A percentile compares a stretch with the other conserved stretches of the same genome.
These are phyloP conservation scores for Didymodactylos carnosus DNA, from an alignment of 2,888 invertebrate species.

Conservation along the genomic window DNA sequence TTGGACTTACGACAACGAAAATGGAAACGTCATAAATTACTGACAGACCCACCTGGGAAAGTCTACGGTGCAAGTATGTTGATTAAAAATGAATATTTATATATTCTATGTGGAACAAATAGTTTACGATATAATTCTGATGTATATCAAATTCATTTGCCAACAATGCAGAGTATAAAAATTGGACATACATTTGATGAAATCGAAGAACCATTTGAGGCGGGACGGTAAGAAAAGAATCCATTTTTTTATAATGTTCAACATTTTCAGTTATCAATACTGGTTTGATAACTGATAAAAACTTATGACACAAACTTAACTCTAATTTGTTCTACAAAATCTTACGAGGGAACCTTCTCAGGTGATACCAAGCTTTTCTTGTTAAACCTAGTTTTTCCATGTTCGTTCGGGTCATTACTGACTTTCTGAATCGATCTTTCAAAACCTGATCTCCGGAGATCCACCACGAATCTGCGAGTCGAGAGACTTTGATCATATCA, in stretches of 20 bases:
- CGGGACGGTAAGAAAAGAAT: neutral
- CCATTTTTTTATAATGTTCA: neutral
- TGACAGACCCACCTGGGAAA: neutral
- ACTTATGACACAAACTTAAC: too few species aligned
- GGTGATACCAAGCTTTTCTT: too few species aligned
- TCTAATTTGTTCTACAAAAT: too few species aligned
- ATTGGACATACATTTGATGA: conserved; percentile 4
- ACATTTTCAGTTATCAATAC: too few species aligned
- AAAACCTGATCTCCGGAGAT: too few species aligned
- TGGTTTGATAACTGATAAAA: too few species aligned
- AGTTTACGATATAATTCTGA: conserved; percentile 5
- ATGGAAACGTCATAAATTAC: conserved; percentile 6
- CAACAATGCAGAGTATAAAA: neutral
- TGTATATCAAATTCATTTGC: conserved; percentile 6
- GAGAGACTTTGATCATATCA: too few species aligned
- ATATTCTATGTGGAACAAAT: conserved; percentile 12
- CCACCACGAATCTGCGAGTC: too few species aligned
- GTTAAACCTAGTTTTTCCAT: too few species aligned
- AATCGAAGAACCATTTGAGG: neutral
- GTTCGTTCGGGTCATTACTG: too few species aligned
- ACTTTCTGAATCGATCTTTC: too few species aligned
- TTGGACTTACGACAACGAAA: conserved; percentile 4
- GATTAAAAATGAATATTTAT: conserved; percentile 3
- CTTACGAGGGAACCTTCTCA: too few species aligned
- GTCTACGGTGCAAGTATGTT: conserved; percentile 12